Evolutionary conservation across 2,113 vertebrate species (phyloP), one percentile per base, ranked within the genome.

Genomic region (Nannobrachium achirus): DNA sequence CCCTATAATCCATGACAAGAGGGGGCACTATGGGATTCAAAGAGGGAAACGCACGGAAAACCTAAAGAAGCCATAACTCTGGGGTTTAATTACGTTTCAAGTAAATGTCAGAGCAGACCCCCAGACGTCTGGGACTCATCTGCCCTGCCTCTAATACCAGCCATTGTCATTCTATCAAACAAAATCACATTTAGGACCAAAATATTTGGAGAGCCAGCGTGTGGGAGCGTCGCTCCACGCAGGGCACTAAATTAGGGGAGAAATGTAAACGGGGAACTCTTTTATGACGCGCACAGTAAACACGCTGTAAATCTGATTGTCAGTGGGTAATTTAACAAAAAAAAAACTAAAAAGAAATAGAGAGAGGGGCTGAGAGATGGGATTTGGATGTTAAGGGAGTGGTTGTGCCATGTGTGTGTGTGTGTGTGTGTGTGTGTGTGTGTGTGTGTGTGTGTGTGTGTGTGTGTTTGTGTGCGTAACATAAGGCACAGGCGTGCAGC

Each of bases 111-210:
- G 69, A 82, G 80, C 72, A 72, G 77, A n/a, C n/a, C 76, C 55
- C 79, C 76, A 90, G 89, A 90, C 76, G 80, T 88, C 86, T 91
- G 87, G 88, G 81, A 84, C 83, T 88, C 83, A 84, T 87, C 87
- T 80, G 78, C 77, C 69, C 88, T 71, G n/a, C 81, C 73, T 88
- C 86, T 87, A 88, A 89, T 89, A 79, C 75, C 76, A 69, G 71
- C 88, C 73, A 89, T 85, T 87, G 85, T 91, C 88, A 84, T 89
- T 90, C 87, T 79, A 89, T 86, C 87, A 91, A 85, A 91, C 88
- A 86, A 89, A 92, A 91, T 90, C 86, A 71, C 81, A 84, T 89
- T 86, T 84, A n/a, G 67, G 84, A 89, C 71, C 83, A 82, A 90
- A 89, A 90, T 88, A 89, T 88, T 86, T 91, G 78, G 79, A 85